A percentile compares a stretch with the other conserved stretches of the same genome.
phyloP scores from a whole-genome alignment of 1,140 invertebrate genomes.

The Brachionus angularis region DNA sequence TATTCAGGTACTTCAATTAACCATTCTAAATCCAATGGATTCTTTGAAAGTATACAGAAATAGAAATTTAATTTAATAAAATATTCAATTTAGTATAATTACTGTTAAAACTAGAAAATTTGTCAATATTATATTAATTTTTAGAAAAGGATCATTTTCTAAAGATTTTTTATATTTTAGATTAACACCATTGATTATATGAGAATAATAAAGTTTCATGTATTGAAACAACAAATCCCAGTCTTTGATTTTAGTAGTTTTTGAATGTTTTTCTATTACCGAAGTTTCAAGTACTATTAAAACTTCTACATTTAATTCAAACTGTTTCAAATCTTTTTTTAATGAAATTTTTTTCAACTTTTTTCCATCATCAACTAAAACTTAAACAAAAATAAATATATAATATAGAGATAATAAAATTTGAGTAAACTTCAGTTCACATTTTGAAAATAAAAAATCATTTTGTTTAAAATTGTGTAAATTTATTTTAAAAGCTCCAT shows the following conservation, averaged over 20 bases:
- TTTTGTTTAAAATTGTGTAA: too few species aligned
- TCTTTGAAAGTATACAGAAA: constrained; percentile 4
- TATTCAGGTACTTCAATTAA: background rate
- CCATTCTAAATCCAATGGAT: background rate
- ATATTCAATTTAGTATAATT: background rate
- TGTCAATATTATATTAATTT: background rate
- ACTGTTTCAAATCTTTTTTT: background rate
- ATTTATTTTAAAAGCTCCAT: too few species aligned
- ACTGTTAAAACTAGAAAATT: constrained; percentile 38
- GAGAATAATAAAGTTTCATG: constrained; percentile 29
- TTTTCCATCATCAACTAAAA: background rate
- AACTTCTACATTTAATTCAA: background rate
- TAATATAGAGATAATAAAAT: too few species aligned
- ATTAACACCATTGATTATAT: constrained; percentile 38
- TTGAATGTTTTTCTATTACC: background rate
- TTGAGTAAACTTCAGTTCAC: too few species aligned
- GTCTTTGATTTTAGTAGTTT: background rate
- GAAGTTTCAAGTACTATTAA: constrained; percentile 3
- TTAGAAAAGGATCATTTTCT: background rate
- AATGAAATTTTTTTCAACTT: background rate
- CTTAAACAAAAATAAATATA: background rate
- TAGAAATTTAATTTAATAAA: background rate
- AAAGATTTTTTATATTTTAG: constrained; percentile 20
- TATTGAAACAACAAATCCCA: constrained; percentile 6
- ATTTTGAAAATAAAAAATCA: too few species aligned